Percentiles rank a stretch among this genome's conserved stretches.
Evolutionary conservation across 2,888 invertebrate genomes (phyloP).

Genomic region (Drosophila nigricruria): DNA sequence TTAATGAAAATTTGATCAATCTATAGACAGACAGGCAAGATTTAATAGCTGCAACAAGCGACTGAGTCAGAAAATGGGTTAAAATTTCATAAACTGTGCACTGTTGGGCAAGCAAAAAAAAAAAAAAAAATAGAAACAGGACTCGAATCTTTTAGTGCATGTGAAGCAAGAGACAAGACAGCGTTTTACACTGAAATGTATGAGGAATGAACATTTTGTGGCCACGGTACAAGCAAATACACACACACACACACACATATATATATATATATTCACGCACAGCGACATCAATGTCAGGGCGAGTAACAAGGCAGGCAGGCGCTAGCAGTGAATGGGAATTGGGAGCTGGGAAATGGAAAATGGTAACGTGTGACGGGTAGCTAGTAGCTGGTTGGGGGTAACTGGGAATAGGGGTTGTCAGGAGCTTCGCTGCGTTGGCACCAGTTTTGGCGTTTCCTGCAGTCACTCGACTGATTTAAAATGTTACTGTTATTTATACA

Average conservation of each 20-base stretch:
- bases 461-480: slow-evolving; percentile 79
- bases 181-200: slow-evolving; percentile 51
- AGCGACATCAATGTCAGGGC: slow-evolving; percentile 69
- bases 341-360: slow-evolving; percentile 41
- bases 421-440: slow-evolving; percentile 59
- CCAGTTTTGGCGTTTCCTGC: slow-evolving; percentile 72
- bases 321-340: slow-evolving; percentile 23
- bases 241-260: slow-evolving; percentile 29
- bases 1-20: slow-evolving; percentile 66
- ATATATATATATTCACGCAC: slow-evolving; percentile 21
- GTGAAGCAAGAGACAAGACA: slow-evolving; percentile 35
- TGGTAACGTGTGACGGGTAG: slow-evolving; percentile 10
- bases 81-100: slow-evolving; percentile 67
- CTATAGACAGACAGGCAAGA: slow-evolving; percentile 56
- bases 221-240: slow-evolving; percentile 35
- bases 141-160: slow-evolving; percentile 17
- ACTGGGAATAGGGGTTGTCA: slow-evolving; percentile 64
- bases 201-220: slow-evolving; percentile 72
- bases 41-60: slow-evolving; percentile 50
- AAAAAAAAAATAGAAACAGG: slow-evolving; percentile 16
- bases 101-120: slow-evolving; percentile 33
- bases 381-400: slow-evolving; percentile 21
- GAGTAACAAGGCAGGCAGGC: slow-evolving; percentile 33
- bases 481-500: slow-evolving; percentile 80
- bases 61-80: slow-evolving; percentile 47